These are phyloP conservation scores for Melieria omissa DNA, from an alignment of 2,888 invertebrate genomes.

Conservation along the genomic window DNA sequence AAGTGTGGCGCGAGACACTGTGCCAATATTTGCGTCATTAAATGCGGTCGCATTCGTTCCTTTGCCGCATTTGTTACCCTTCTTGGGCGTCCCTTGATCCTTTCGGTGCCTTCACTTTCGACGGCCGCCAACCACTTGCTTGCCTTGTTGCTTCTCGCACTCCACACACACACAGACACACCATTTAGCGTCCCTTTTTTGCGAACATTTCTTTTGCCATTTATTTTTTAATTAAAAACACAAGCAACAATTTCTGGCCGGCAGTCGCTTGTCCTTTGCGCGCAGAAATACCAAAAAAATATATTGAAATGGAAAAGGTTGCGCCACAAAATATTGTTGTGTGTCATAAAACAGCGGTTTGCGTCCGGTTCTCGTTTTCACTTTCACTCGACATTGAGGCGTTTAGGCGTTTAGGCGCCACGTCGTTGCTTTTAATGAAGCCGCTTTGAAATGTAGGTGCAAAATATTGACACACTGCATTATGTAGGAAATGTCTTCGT, in stretches of 20 bases:
- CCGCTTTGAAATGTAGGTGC: constrained; percentile 35
- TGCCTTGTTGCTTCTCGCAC: too few species aligned
- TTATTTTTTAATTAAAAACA: constrained; percentile 37
- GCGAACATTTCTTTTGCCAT: background rate
- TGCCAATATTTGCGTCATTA: constrained; percentile 44
- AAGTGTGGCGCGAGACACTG: background rate
- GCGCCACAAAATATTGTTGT: too few species aligned
- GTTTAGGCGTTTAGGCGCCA: too few species aligned
- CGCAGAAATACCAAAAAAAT: too few species aligned
- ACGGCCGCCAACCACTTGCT: too few species aligned
- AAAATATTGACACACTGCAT: constrained; percentile 42
- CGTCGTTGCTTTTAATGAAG: too few species aligned
- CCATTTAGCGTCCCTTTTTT: constrained; percentile 29
- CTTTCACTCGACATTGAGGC: constrained; percentile 36
- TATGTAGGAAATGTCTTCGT: background rate
- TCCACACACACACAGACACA: constrained; percentile 1
- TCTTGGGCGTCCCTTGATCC: background rate
- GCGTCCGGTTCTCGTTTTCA: constrained; percentile 8
- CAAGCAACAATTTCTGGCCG: too few species aligned
- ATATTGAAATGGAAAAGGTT: too few species aligned
- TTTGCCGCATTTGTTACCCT: constrained; percentile 8
- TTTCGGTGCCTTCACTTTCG: too few species aligned
- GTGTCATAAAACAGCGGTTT: too few species aligned
- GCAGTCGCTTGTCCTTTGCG: too few species aligned
- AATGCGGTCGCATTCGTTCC: background rate